Percentiles rank a stretch among this genome's conserved stretches.
These are phyloP conservation scores for Philaethria dido DNA, from an alignment of 2,888 invertebrate species.

Conservation along the genomic window DNA sequence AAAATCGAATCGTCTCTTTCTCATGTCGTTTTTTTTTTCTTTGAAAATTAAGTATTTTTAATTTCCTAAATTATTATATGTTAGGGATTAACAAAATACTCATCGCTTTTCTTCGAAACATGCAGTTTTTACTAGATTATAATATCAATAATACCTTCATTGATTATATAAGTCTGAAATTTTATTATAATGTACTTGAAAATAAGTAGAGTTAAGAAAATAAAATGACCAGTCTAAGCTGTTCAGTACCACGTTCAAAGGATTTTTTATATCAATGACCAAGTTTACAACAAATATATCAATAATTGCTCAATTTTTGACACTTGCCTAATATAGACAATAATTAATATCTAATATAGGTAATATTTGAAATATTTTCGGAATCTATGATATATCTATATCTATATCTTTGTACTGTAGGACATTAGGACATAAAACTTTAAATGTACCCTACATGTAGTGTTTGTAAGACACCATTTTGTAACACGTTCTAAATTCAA, in stretches of 20 bases:
- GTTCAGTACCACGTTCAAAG: not conserved
- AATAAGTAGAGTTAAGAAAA: not conserved
- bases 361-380: not conserved
- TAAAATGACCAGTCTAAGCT: not conserved
- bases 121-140: too few relatives aligned
- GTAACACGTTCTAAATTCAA: conserved; percentile 7
- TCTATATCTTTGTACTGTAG: not conserved
- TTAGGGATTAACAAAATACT: too few relatives aligned
- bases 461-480: conserved; percentile 7
- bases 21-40: too few relatives aligned
- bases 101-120: too few relatives aligned
- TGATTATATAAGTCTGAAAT: not conserved
- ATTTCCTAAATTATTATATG: too few relatives aligned
- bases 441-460: conserved; percentile 50
- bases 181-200: not conserved
- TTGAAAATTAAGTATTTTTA: too few relatives aligned
- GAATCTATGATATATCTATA: not conserved
- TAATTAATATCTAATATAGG: not conserved
- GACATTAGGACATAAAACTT: conserved; percentile 37
- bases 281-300: not conserved
- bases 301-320: not conserved
- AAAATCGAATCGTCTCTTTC: too few relatives aligned
- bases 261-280: not conserved
- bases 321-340: not conserved
- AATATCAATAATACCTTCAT: too few relatives aligned